A percentile compares a stretch with the other conserved stretches of the same genome.
Conservation (phyloP, 2,888 invertebrate species). For the Rhimphoctona megacephalus region DNA sequence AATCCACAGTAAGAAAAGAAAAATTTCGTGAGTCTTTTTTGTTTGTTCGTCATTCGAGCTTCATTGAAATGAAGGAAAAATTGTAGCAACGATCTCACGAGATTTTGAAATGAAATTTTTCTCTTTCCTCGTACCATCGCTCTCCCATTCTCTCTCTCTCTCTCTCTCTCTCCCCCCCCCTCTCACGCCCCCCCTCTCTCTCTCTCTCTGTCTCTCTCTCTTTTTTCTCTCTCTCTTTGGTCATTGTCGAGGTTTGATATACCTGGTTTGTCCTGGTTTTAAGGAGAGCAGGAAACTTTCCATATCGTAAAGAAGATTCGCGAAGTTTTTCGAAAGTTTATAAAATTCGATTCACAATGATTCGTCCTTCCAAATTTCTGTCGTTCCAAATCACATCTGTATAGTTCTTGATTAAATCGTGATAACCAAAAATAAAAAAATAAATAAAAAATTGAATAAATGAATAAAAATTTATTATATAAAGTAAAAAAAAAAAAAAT, state of each 20-base stretch:
- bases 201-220: conserved; percentile 4
- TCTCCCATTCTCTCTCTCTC: neutral
- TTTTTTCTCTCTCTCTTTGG: neutral
- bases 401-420: too few relatives aligned
- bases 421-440: neutral
- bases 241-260: neutral
- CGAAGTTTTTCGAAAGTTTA: conserved; percentile 17
- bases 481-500: too few relatives aligned
- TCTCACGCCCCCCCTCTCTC: neutral
- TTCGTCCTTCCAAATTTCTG: neutral
- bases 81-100: neutral
- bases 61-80: neutral
- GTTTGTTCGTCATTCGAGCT: neutral
- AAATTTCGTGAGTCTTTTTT: too few relatives aligned
- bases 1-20: neutral
- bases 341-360: neutral
- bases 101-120: neutral
- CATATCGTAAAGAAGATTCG: conserved; percentile 27
- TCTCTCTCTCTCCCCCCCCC: conserved; percentile 7
- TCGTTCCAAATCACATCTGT: too few relatives aligned
- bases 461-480: too few relatives aligned
- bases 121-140: neutral
- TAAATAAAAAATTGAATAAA: neutral
- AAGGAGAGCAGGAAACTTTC: conserved; percentile 45
- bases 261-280: conserved; percentile 13